Conservation (phyloP, 2,888 invertebrate species). For the Aporophyla nigra region DNA sequence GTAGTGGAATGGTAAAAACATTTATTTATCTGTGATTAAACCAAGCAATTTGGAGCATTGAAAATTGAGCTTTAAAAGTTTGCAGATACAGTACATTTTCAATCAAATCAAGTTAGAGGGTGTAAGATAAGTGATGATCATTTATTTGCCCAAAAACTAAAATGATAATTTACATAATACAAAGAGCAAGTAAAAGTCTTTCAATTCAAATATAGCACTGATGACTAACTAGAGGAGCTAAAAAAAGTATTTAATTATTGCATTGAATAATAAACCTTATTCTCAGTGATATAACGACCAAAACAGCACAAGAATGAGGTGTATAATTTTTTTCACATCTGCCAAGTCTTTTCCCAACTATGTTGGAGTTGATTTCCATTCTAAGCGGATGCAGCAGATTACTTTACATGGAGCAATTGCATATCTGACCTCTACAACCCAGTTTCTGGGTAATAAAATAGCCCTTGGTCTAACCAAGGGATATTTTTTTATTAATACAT, state of each 20-base stretch:
- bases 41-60: not conserved
- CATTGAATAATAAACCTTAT: not conserved
- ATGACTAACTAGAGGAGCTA: not conserved
- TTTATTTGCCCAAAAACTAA: not conserved
- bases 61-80: not conserved
- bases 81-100: not conserved
- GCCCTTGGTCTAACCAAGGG: no score
- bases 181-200: no score
- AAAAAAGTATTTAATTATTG: no score
- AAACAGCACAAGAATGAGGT: not conserved
- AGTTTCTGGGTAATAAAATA: no score
- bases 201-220: not conserved
- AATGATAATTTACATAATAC: not conserved
- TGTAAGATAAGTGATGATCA: not conserved
- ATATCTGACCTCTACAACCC: no score
- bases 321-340: not conserved
- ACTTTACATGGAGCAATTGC: no score
- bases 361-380: no score
- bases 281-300: fast-evolving
- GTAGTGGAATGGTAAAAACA: not conserved
- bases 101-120: not conserved
- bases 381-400: no score
- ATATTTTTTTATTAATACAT: no score
- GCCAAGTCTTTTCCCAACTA: no score
- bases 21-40: not conserved